phyloP scores from a whole-genome alignment of 2,797 vertebrate genomes.

The Takifugu ocellatus region DNA sequence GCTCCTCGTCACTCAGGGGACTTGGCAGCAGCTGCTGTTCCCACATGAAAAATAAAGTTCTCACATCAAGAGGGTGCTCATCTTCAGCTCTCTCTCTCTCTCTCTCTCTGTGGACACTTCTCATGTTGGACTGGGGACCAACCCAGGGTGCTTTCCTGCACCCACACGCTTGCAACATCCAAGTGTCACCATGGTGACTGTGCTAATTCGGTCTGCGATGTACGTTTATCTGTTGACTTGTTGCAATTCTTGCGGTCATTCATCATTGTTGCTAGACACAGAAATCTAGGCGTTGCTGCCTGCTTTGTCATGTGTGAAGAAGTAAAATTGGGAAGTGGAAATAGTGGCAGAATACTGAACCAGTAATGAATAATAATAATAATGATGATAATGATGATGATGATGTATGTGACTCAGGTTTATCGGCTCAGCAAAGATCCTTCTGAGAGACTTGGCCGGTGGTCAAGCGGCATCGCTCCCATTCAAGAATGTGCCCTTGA shows the following conservation, averaged over 20 bases:
- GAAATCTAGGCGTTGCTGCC: not conserved
- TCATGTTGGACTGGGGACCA: no score
- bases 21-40: not conserved
- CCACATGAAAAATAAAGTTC: not conserved
- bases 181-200: not conserved
- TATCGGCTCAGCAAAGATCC: constrained; percentile 84
- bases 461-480: constrained; percentile 83
- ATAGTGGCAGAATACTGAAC: not conserved
- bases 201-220: not conserved
- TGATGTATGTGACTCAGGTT: constrained; percentile 72
- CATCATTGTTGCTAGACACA: constrained; percentile 15
- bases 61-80: not conserved
- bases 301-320: constrained; percentile 23
- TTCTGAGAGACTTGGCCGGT: constrained; percentile 83
- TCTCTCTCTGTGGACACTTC: no score
- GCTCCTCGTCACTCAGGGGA: constrained; percentile 10
- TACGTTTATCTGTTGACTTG: constrained; percentile 2
- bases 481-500: constrained; percentile 80
- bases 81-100: no score
- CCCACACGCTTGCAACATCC: not conserved
- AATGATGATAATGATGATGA: not conserved
- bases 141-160: no score
- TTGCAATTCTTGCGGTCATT: constrained; percentile 28
- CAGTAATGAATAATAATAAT: not conserved
- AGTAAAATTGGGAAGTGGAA: constrained; percentile 58